These are phyloP conservation scores for Ostrea edulis DNA, from an alignment of 1,140 invertebrate genomes.

Conservation along the genomic window DNA sequence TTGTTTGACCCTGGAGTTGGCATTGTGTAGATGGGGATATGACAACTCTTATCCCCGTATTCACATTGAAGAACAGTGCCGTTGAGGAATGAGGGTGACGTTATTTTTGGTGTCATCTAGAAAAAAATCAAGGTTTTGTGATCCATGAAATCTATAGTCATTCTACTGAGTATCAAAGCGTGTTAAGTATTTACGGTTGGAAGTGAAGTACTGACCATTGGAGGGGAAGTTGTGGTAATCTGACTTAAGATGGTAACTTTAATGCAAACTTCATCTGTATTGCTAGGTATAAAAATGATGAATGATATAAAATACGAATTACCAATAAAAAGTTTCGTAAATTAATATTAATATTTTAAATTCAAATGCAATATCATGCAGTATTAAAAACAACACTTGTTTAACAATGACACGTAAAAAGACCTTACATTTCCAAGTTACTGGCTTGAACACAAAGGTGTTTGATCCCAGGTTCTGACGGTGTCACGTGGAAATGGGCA, in stretches of 20 bases:
- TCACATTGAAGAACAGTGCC: slow-evolving; percentile 5
- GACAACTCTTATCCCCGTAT: not conserved
- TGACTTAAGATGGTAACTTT: not conserved
- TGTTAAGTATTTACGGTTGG: not conserved
- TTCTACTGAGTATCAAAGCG: no score
- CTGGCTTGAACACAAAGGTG: slow-evolving; percentile 3
- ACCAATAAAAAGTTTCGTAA: no score
- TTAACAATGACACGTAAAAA: not conserved
- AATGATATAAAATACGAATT: no score
- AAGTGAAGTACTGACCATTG: not conserved
- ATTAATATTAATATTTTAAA: not conserved
- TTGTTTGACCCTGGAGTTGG: not conserved
- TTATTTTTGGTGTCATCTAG: not conserved
- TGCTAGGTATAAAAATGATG: not conserved
- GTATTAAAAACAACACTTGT: not conserved
- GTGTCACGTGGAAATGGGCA: not conserved
- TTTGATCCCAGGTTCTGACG: not conserved
- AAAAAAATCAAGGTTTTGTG: not conserved
- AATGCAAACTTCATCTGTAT: slow-evolving; percentile 19
- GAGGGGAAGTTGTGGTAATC: not conserved
- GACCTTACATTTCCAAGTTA: not conserved
- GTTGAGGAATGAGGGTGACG: not conserved
- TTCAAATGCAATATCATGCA: not conserved
- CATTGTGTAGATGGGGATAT: not conserved
- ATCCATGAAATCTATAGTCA: not conserved